Evolutionary conservation across 2,888 invertebrate genomes (phyloP).

Genomic region (Dolichomitus sp.): DNA sequence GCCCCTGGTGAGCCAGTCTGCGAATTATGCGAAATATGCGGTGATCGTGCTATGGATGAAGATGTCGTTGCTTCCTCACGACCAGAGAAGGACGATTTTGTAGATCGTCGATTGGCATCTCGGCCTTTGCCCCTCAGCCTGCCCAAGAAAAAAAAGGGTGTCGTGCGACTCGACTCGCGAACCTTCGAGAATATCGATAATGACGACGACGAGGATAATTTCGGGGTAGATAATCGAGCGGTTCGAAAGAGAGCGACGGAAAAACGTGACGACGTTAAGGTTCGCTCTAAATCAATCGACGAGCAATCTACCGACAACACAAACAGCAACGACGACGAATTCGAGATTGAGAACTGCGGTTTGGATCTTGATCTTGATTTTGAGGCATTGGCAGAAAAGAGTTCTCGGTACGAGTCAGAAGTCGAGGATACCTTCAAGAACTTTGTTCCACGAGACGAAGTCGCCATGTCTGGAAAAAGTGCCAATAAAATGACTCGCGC

Average conservation of each 20-base stretch:
- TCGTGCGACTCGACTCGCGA: conserved; percentile 57
- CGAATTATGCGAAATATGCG: conserved; percentile 84
- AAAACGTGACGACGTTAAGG: not conserved
- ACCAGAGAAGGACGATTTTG: conserved; percentile 66
- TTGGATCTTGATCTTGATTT: conserved; percentile 70
- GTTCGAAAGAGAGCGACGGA: conserved; percentile 7
- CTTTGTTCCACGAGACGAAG: conserved; percentile 61
- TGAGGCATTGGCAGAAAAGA: conserved; percentile 52
- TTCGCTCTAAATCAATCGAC: conserved; percentile 61
- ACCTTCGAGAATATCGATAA: conserved; percentile 67
- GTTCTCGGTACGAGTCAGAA: conserved; percentile 43
- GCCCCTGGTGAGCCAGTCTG: conserved; percentile 70
- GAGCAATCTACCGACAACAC: conserved; percentile 69
- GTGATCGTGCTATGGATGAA: conserved; percentile 75
- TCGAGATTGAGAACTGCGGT: conserved; percentile 82
- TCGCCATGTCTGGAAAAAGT: conserved; percentile 69
- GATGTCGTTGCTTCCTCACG: conserved; percentile 69
- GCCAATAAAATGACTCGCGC: conserved; percentile 77
- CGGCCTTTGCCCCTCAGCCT: conserved; percentile 70
- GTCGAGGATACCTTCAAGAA: conserved; percentile 62
- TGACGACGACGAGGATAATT: conserved; percentile 60
- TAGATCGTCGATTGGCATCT: conserved; percentile 62
- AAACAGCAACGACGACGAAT: conserved; percentile 70
- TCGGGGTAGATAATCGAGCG: conserved; percentile 45
- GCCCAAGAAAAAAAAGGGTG: conserved; percentile 70